Evolutionary conservation across 2,888 invertebrate species (phyloP).

Genomic region (Lochmaea crataegi): DNA sequence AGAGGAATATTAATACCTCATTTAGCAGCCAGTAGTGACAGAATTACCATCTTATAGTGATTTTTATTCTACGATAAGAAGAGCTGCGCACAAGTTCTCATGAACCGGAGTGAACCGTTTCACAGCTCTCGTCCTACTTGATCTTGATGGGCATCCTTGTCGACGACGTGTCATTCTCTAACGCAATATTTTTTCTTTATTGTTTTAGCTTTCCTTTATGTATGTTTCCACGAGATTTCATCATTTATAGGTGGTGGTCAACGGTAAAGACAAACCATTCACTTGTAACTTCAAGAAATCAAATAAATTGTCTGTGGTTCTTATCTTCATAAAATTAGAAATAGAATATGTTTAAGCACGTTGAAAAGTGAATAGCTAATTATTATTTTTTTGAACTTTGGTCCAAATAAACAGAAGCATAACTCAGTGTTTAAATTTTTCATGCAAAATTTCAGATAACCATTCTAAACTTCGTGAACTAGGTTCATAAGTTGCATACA

Average conservation of each 20-base stretch:
- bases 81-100: slow-evolving; percentile 58
- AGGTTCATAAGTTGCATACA: too few relatives aligned
- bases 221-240: slow-evolving; percentile 16
- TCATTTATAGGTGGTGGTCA: slow-evolving; percentile 26
- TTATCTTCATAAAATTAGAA: too few relatives aligned
- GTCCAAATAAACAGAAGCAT: too few relatives aligned
- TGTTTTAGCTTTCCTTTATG: slow-evolving; percentile 40
- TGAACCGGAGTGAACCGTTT: slow-evolving; percentile 58
- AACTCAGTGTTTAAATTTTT: too few relatives aligned
- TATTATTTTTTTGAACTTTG: too few relatives aligned
- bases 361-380: too few relatives aligned
- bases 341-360: too few relatives aligned
- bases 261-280: background rate
- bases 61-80: slow-evolving; percentile 57
- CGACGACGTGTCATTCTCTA: slow-evolving; percentile 50
- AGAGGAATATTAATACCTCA: slow-evolving; percentile 59
- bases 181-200: slow-evolving; percentile 50
- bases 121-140: slow-evolving; percentile 58
- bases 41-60: slow-evolving; percentile 51
- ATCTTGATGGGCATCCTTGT: slow-evolving; percentile 57
- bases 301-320: too few relatives aligned
- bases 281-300: too few relatives aligned
- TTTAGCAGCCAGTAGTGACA: slow-evolving; percentile 54
- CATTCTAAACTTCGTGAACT: too few relatives aligned
- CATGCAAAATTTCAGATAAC: too few relatives aligned